Base-by-base conservation (phyloP, 1,140 invertebrate genomes). In the Conus ventricosus region DNA sequence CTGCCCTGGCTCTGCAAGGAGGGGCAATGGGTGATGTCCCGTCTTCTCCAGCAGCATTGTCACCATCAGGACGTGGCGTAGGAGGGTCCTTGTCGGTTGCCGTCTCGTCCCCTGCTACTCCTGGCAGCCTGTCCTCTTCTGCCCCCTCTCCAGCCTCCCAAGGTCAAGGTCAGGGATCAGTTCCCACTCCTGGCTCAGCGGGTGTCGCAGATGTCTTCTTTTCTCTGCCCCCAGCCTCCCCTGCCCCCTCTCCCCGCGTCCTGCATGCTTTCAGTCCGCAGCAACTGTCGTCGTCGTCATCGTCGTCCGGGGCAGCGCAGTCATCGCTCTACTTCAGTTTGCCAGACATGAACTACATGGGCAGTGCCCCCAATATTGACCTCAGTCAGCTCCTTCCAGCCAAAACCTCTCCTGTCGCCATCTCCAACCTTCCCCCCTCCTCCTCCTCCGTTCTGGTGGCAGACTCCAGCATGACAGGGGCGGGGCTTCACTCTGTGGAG, bases 271-370 rank as follows among this genome's bases (percentile, higher is more conserved):
- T 87, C 85, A 87, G 85, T 51, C 85, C 85, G 15, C 85, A 75
- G 51, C 85, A 87, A 75, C 67, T 39, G 63, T 85, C 84, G 51
- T 63, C 84, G 23, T 85, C 84, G 23, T 85, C 84, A 13, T 85
- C 84, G 39, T 53, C 63, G 17, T 53, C 63, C 25, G 25, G 63
- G 3, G 23, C 84, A n/a, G 57, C 57, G 15, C 8, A 15, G 57
- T 78, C 85, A 5, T 23, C 71, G 17, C 27, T 27, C 5, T 85
- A 78, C 60, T 90, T 85, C 60, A 87, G 88, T 60, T 75, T 90
- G 17, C 90, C 90, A 27, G 89, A 90, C 60, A 87, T 90, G 80
- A 90, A 90, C 84, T 90, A 90, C 80, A 90, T 90, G 88, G 90
- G 90, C 13, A 89, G 84, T 54, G 90, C 90, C 54, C 90, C 90